These are phyloP conservation scores for Benitochromis conjunctus DNA, from an alignment of 2,113 vertebrate species.

Conservation along the genomic window DNA sequence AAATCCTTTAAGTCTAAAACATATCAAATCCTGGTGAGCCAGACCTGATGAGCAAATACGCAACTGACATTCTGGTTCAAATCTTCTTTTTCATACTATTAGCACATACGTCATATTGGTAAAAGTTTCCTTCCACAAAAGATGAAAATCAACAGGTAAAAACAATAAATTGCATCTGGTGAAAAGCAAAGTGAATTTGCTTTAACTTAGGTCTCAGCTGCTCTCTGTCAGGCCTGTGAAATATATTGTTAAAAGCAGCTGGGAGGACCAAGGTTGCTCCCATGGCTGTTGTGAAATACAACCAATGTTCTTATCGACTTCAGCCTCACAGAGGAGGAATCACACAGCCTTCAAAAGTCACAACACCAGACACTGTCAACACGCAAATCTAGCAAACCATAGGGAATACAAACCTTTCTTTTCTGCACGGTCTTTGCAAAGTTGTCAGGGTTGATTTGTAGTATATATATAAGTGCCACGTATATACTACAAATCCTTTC, in stretches of 20 bases:
- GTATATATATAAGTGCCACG: neutral
- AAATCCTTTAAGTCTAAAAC: neutral
- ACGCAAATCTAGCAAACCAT: neutral
- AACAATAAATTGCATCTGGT: neutral
- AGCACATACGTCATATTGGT: neutral
- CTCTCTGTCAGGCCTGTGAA: conserved; percentile 5
- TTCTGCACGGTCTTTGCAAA: neutral
- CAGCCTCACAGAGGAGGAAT: neutral
- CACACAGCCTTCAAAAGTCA: neutral
- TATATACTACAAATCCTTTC: neutral
- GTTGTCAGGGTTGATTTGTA: neutral
- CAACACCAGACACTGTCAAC: neutral
- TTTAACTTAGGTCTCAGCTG: neutral
- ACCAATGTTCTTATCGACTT: conserved; percentile 4
- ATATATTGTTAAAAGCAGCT: conserved; percentile 31
- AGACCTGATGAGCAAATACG: neutral
- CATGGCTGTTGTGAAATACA: conserved; percentile 29
- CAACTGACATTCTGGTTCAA: neutral
- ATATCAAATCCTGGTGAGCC: neutral
- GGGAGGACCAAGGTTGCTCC: conserved; percentile 32
- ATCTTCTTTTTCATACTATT: neutral
- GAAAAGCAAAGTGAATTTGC: neutral
- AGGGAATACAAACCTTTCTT: neutral
- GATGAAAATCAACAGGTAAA: neutral
- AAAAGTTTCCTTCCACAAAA: neutral